Base-by-base conservation (phyloP, 2,113 vertebrate species). In the Ibidorhyncha struthersii region DNA sequence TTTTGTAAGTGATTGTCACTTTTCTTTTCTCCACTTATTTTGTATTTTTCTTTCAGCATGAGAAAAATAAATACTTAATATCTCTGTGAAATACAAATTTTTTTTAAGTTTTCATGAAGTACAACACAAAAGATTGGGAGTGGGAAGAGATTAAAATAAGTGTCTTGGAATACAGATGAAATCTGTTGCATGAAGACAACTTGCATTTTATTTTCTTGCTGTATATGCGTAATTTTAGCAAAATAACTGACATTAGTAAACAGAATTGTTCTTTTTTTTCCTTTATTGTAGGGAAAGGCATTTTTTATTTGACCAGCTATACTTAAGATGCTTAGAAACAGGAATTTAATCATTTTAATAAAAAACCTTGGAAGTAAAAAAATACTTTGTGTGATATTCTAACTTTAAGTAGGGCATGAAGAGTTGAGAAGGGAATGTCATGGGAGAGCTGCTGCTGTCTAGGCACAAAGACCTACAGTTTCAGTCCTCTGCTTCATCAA, bases 91-190 rank as follows among this genome's bases (percentile, higher is more conserved):
- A 92, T 86, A 47, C 41, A 80, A 73, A 30, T 30, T 40, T 59
- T 74, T 93, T 86, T 78, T 82, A 87, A 70, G 8, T 72, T 78
- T 93, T 95, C 38, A 6, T 40, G 53, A 93, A 96, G 36, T 41
- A 62, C 38, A 66, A 32, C 26, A 45, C 11, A 50, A 50, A 86
- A 81, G 86, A 80, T 65, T 65, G 82, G 22, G 72, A 82, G 77
- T 94, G 81, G 93, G 93, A 95, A 89, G 82, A 32, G 80, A 62
- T 94, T 95, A 96, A 91, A 95, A 93, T 89, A 91, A 96, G 53
- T 2, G 7, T 73, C 67, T 90, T 21, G 2, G 74, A 89, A 87
- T 90, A 40, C 34, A 69, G 78, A 82, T 89, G 27, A 91, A 93
- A 93, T 96, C 70, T 96, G 81, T 95, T 87, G 36, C 58, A 36